Percentiles rank a stretch among this genome's conserved stretches.
phyloP scores from a whole-genome alignment of 2,888 invertebrate species.

The Drosophila rellima region DNA sequence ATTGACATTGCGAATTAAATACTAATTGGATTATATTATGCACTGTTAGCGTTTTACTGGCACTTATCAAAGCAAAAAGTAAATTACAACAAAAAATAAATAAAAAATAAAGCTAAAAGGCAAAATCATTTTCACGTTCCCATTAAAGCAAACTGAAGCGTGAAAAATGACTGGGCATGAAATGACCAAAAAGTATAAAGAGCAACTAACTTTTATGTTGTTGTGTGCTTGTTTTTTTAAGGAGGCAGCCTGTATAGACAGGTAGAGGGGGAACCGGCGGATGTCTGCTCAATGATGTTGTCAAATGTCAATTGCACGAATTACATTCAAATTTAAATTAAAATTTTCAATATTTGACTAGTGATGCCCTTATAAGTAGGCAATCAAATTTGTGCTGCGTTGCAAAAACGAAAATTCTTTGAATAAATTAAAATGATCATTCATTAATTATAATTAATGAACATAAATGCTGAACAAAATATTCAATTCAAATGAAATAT shows the following conservation, averaged over 20 bases:
- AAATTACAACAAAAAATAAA: constrained; percentile 17
- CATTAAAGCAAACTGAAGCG: constrained; percentile 68
- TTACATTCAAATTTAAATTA: background rate
- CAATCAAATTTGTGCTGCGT: constrained; percentile 2
- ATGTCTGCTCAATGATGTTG: constrained; percentile 10
- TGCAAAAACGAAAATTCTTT: background rate
- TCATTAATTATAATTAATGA: background rate
- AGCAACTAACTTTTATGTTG: constrained; percentile 22
- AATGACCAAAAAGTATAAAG: constrained; percentile 78
- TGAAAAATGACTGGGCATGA: constrained; percentile 75
- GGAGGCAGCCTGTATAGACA: background rate
- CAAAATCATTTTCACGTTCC: constrained; percentile 64
- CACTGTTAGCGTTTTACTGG: constrained; percentile 20
- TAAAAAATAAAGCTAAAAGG: constrained; percentile 35
- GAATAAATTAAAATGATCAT: background rate
- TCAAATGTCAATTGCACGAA: constrained; percentile 15
- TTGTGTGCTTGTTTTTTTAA: constrained; percentile 10
- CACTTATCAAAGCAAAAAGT: constrained; percentile 31
- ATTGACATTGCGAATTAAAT: constrained; percentile 26
- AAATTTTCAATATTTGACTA: constrained; percentile 3
- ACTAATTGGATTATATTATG: constrained; percentile 38
- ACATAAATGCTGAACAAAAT: background rate
- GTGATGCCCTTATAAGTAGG: constrained; percentile 19
- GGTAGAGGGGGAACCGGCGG: background rate
- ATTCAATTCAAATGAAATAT: background rate